Conservation (phyloP, 2,113 vertebrate genomes). For the Dromaius novaehollandiae region DNA sequence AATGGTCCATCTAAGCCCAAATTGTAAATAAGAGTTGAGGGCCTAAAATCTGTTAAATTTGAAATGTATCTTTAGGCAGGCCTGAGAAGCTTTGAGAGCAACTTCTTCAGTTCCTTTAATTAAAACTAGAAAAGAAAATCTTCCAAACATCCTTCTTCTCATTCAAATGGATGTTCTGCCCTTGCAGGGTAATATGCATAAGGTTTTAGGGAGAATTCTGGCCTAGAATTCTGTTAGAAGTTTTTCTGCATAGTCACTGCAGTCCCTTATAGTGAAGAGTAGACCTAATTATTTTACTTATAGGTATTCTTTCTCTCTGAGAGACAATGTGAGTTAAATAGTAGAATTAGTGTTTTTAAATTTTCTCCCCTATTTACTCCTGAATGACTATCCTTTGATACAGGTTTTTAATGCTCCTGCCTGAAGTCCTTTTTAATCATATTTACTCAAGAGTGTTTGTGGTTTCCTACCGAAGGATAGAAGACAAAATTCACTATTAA, state of each 20-base stretch:
- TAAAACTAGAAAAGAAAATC: neutral
- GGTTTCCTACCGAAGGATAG: neutral
- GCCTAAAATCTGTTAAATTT: neutral
- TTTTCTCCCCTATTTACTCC: neutral
- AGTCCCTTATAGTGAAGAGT: neutral
- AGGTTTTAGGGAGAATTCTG: neutral
- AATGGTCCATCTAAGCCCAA: neutral
- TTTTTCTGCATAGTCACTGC: fast-evolving
- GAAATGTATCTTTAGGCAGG: neutral
- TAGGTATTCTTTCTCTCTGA: neutral
- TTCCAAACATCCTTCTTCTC: neutral
- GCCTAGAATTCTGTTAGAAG: neutral
- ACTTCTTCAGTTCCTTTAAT: neutral
- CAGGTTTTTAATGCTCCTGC: neutral
- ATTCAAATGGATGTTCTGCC: neutral
- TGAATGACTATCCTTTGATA: neutral
- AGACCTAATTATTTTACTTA: neutral
- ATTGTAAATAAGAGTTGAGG: neutral
- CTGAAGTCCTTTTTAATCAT: neutral
- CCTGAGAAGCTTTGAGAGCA: neutral
- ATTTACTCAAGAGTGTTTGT: neutral
- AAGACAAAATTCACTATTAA: neutral
- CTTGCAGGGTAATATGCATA: neutral
- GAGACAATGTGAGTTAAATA: neutral
- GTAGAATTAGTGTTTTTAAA: neutral